Evolutionary conservation across 2,113 vertebrate species (phyloP).

Genomic region (Oreocharis arfaki): DNA sequence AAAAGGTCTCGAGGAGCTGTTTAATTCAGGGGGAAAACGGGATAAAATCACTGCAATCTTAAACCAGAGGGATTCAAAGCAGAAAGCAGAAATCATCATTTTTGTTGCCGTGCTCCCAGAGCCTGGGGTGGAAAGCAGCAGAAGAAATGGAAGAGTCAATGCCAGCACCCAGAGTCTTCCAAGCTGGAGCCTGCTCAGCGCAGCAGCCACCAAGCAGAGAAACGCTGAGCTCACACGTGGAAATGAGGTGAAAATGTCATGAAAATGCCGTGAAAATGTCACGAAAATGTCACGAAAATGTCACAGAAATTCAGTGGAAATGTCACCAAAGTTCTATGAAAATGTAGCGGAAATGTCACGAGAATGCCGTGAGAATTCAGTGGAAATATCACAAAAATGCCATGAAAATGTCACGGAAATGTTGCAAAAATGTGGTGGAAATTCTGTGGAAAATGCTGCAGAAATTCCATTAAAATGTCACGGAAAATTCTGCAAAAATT

Average conservation of each 20-base stretch:
- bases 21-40: background rate
- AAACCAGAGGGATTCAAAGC: background rate
- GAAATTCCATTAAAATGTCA: background rate
- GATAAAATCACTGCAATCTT: background rate
- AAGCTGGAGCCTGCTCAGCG: background rate
- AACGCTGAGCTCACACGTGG: background rate
- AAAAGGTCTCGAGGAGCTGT: too few relatives aligned
- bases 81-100: background rate
- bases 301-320: too few relatives aligned
- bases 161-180: background rate
- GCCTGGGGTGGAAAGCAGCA: background rate
- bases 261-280: too few relatives aligned
- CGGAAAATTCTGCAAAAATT: background rate
- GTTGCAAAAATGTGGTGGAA: too few relatives aligned
- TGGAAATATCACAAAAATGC: background rate
- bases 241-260: background rate
- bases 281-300: too few relatives aligned
- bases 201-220: background rate
- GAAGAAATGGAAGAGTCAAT: background rate
- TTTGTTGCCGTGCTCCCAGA: background rate
- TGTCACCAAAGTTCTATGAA: too few relatives aligned
- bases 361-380: too few relatives aligned
- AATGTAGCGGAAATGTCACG: fast-evolving
- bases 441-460: background rate
- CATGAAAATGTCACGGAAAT: too few relatives aligned